Base-by-base conservation (phyloP, 2,888 invertebrate species). In the Pseudoips prasinana region DNA sequence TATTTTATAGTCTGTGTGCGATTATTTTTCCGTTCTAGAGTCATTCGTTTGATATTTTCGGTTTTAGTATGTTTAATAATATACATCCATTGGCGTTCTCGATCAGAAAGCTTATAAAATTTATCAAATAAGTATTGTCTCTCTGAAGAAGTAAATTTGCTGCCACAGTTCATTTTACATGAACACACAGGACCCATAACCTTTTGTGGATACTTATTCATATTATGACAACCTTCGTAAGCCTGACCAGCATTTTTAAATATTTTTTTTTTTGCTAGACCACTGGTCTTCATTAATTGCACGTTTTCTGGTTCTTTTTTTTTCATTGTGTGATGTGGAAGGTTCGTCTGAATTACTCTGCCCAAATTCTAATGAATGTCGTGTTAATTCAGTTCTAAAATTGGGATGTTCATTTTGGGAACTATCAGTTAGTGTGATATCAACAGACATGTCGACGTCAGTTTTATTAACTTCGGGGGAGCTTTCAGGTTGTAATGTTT, bases 71-170 rank as follows among this genome's bases (percentile, higher is more conserved):
- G 10, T 26, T 20, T 33, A 10, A 8, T 22, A 18, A 50, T 41
- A 29, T 29, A 30, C 9, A 14, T 17, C 46, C 47, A 54, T 24
- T 54, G 50, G 7, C 18, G 5, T 32, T 50, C 47, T 17, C 37
- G 41, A 31, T 46, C 22, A 31, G 23, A 29, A 9, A 54, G 9
- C 29, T 30, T 31, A 30, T 33, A 47, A 36, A 38, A 51, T 17
- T 24, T 29, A 8, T 40, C 18, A 22, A 34, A 33, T 26, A 46
- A 29, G 7, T 26, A 19, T 32, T 38, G 10, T 24, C 46, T 34
- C 7, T 32, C 10, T 14, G 20, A 28, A 8, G 9, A 1, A n/a
- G 20, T 25, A n/a, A 46, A 24, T 30, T 35, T 38, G 8, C 26
- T 17, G 24, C 25, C 22, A 24, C 45, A 40, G 17, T 34, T 31